Percentiles rank a stretch among this genome's conserved stretches.
phyloP scores from a whole-genome alignment of 2,113 vertebrate genomes.

The Campylorhamphus procurvoides region DNA sequence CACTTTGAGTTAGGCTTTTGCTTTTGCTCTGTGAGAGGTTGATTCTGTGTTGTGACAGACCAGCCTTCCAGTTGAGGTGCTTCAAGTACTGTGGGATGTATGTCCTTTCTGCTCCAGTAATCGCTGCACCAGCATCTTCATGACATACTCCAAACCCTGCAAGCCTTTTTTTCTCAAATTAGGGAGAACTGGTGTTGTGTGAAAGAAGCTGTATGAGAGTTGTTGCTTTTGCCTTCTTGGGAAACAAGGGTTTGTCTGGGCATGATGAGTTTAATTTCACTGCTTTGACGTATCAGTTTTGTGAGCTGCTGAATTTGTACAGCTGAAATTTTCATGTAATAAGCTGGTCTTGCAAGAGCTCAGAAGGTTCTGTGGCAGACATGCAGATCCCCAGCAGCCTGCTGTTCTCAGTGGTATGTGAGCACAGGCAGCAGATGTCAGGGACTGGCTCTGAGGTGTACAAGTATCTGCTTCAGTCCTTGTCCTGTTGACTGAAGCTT shows the following conservation, averaged over 20 bases:
- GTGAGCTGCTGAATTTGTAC: not conserved
- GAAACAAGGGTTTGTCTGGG: not conserved
- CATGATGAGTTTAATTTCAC: not conserved
- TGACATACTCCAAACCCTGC: not conserved
- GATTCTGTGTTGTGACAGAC: not conserved
- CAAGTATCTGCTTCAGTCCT: not conserved
- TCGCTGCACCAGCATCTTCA: not conserved
- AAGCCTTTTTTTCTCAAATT: not conserved
- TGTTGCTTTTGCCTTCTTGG: not conserved
- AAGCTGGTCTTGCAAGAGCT: not conserved
- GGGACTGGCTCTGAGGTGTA: not conserved
- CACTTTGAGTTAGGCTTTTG: not conserved
- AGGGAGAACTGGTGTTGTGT: not conserved
- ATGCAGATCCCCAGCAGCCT: not conserved
- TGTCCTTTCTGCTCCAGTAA: not conserved
- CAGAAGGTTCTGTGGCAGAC: fast-evolving
- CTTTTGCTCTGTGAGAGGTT: not conserved
- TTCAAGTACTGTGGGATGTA: not conserved
- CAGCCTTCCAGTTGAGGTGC: not conserved
- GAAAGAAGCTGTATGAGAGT: not conserved
- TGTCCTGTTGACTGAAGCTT: not conserved
- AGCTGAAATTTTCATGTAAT: not conserved
- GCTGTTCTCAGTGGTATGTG: fast-evolving
- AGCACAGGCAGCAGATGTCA: not conserved
- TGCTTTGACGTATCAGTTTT: not conserved